Evolutionary conservation across 2,888 invertebrate genomes (phyloP).

Genomic region (Scaptomyza polygonia): DNA sequence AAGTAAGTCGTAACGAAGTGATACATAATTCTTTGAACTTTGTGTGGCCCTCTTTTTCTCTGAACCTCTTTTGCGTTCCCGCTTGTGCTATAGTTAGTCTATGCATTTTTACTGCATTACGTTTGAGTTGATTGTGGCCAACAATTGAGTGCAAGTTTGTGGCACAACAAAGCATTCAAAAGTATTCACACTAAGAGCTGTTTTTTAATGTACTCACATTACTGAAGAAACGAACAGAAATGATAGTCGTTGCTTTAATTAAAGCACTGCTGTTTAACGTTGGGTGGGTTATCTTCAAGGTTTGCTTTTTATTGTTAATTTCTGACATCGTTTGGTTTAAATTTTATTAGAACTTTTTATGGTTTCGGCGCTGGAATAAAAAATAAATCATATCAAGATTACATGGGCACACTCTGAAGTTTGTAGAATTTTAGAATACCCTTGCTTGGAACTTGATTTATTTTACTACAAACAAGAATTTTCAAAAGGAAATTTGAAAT

Average conservation of each 20-base stretch:
- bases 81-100: constrained; percentile 3
- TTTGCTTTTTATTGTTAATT: neutral
- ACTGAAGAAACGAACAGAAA: constrained; percentile 12
- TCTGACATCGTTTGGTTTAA: constrained; percentile 4
- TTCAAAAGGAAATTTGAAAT: no score
- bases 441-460: neutral
- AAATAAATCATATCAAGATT: constrained; percentile 7
- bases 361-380: constrained; percentile 3
- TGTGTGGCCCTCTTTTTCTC: constrained; percentile 17
- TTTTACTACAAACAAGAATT: no score
- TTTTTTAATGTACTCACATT: constrained; percentile 21
- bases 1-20: constrained; percentile 79
- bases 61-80: neutral
- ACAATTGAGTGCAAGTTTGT: constrained; percentile 60
- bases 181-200: constrained; percentile 10
- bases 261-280: constrained; percentile 1
- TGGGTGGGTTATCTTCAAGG: neutral
- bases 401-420: no score
- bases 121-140: constrained; percentile 46
- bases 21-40: constrained; percentile 75
- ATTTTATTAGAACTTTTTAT: constrained; percentile 21
- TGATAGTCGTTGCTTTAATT: constrained; percentile 14
- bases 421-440: neutral
- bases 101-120: constrained; percentile 44
- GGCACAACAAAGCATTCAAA: constrained; percentile 46